Conservation (phyloP, 2,888 invertebrate genomes). For the Neria commutata region DNA sequence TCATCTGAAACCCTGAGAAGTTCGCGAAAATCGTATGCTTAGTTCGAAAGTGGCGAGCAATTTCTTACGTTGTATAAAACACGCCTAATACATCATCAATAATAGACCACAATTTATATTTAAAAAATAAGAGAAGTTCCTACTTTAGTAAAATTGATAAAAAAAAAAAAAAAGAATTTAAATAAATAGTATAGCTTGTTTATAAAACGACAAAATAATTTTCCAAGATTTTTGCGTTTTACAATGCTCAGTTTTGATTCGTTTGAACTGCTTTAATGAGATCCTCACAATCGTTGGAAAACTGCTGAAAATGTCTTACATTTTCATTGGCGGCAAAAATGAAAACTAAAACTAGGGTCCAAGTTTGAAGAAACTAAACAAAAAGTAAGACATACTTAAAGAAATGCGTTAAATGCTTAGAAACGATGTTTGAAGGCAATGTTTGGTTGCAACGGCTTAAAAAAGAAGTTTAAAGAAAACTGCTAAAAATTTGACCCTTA, state of each 20-base stretch:
- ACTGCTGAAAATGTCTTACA: not conserved
- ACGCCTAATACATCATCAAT: too few relatives aligned
- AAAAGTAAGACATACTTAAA: constrained; percentile 31
- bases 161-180: not conserved
- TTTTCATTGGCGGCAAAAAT: constrained; percentile 16
- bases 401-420: constrained; percentile 17
- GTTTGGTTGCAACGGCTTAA: too few relatives aligned
- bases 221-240: not conserved
- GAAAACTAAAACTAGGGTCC: constrained; percentile 53
- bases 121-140: constrained; percentile 19
- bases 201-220: constrained; percentile 1
- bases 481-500: constrained; percentile 7
- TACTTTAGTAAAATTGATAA: constrained; percentile 9
- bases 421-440: too few relatives aligned
- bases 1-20: too few relatives aligned
- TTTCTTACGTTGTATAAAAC: too few relatives aligned
- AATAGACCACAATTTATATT: too few relatives aligned
- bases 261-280: constrained; percentile 37
- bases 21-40: too few relatives aligned
- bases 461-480: too few relatives aligned
- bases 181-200: not conserved
- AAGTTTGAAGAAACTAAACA: constrained; percentile 44
- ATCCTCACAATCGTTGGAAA: too few relatives aligned
- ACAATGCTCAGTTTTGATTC: constrained; percentile 42
- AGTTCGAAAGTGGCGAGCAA: too few relatives aligned